A percentile compares a stretch with the other conserved stretches of the same genome.
phyloP scores from a whole-genome alignment of 2,888 invertebrate genomes.

The Caenorhabditis wallacei region DNA sequence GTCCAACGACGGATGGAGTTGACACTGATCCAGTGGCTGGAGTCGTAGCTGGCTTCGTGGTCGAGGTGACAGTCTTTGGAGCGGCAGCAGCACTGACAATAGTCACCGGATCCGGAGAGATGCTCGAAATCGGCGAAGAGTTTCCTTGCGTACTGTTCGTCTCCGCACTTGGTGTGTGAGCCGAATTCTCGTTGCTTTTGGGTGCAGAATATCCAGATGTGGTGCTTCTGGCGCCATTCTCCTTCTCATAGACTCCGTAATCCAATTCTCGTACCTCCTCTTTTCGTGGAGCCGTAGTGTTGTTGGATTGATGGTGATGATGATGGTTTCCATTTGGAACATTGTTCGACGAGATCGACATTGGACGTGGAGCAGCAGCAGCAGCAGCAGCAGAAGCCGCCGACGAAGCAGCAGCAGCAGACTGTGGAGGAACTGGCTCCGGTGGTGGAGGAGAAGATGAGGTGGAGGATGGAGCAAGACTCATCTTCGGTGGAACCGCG shows the following conservation, averaged over 20 bases:
- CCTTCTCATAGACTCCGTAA: slow-evolving; percentile 55
- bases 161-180: slow-evolving; percentile 40
- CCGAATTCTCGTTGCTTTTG: background rate
- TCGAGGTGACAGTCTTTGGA: background rate
- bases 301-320: background rate
- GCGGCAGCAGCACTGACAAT: slow-evolving; percentile 4
- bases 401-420: background rate
- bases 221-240: slow-evolving; percentile 36
- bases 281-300: slow-evolving; percentile 8
- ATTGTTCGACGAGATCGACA: slow-evolving; percentile 40
- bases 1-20: slow-evolving; percentile 52
- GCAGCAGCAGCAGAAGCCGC: background rate
- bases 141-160: slow-evolving; percentile 59
- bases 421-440: slow-evolving; percentile 70
- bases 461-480: slow-evolving; percentile 60
- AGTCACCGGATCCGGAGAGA: slow-evolving; percentile 55
- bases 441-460: slow-evolving; percentile 75
- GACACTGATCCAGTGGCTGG: slow-evolving; percentile 45
- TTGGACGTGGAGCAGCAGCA: slow-evolving; percentile 32
- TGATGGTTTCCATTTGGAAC: slow-evolving; percentile 9
- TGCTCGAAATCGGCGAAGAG: slow-evolving; percentile 26
- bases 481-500: slow-evolving; percentile 83
- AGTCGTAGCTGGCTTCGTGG: background rate
- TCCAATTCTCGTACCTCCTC: slow-evolving; percentile 62
- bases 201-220: background rate